Conservation (phyloP, 2,888 invertebrate genomes). For the Caenorhabditis sp. region DNA sequence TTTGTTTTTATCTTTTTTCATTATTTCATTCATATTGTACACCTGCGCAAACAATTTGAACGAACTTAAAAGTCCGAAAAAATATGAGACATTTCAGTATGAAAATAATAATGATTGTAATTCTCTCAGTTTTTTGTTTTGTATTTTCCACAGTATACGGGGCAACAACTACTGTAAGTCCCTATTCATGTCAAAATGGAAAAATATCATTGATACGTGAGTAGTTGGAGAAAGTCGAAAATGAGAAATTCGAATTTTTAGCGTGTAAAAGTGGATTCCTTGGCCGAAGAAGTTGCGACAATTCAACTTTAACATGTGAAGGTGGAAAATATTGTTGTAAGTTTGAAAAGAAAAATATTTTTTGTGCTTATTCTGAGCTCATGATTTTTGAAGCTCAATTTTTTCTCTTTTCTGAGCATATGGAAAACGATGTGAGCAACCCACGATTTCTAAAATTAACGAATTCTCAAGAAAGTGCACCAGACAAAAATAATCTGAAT, state of each 20-base stretch:
- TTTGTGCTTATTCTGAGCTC: no score
- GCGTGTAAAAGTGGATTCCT: conserved; percentile 22
- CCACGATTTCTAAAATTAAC: no score
- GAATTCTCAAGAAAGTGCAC: no score
- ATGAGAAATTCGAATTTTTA: conserved; percentile 1
- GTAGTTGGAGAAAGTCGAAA: background rate
- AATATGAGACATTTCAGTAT: no score
- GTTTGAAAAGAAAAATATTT: no score
- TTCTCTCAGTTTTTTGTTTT: no score
- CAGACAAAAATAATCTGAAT: no score
- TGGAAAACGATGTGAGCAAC: no score
- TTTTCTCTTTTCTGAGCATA: no score
- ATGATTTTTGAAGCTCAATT: no score
- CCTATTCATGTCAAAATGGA: conserved; percentile 22
- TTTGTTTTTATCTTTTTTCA: background rate
- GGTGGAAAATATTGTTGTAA: conserved; percentile 21
- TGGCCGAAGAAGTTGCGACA: conserved; percentile 12
- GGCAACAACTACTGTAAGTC: background rate
- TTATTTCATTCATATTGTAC: background rate
- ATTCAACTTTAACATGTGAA: conserved; percentile 18
- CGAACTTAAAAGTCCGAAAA: no score
- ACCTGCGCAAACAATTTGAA: background rate
- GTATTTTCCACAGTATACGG: background rate
- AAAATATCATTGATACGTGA: conserved; percentile 8
- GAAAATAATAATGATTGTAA: no score